phyloP scores from a whole-genome alignment of 2,113 vertebrate genomes.

The Alaudala cheleensis region DNA sequence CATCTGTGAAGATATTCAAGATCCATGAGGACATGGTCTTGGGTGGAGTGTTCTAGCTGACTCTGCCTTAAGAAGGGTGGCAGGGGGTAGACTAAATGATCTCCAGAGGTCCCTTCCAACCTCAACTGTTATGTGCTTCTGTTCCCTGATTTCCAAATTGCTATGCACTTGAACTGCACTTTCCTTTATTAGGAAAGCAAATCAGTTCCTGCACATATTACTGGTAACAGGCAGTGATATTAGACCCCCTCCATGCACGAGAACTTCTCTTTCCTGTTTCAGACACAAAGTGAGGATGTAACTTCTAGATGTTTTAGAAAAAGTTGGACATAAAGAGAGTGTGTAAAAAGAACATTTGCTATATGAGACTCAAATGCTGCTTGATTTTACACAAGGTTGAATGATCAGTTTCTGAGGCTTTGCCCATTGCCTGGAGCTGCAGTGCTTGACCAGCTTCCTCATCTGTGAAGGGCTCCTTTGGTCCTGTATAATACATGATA shows the following conservation, averaged over 20 bases:
- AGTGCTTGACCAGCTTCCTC: background rate
- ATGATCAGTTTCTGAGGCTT: background rate
- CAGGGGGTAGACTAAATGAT: background rate
- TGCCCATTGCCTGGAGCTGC: background rate
- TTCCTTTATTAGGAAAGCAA: background rate
- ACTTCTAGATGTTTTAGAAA: conserved; percentile 8
- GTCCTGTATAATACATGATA: background rate
- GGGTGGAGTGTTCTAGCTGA: background rate
- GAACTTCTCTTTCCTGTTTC: background rate
- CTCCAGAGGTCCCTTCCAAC: background rate
- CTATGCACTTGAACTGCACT: background rate
- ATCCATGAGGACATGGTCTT: background rate
- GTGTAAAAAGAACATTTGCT: background rate
- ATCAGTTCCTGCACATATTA: background rate
- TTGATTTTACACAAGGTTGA: background rate
- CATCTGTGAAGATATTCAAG: background rate
- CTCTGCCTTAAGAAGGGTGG: background rate
- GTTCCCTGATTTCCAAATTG: background rate
- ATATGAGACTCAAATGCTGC: background rate
- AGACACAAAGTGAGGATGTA: background rate
- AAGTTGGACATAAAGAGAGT: background rate
- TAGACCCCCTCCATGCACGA: background rate
- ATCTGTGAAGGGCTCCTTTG: background rate
- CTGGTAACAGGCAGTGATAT: background rate
- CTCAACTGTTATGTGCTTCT: background rate